Evolutionary conservation across 2,888 invertebrate species (phyloP).

Genomic region (Bibio marci): DNA sequence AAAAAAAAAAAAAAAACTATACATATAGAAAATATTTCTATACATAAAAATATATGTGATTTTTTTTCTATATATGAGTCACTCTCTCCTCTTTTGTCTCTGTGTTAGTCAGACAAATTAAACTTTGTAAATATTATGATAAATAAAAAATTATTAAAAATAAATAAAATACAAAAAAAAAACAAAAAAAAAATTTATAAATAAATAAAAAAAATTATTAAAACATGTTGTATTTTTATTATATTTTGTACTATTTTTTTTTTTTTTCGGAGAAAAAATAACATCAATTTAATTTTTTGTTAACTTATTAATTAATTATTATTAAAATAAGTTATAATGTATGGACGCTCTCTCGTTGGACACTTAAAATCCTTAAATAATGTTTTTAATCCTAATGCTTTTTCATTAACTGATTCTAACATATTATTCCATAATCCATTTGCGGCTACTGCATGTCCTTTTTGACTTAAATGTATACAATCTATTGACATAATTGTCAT

Average conservation of each 20-base stretch:
- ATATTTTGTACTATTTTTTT: too few species aligned
- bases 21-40: too few species aligned
- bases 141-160: not conserved
- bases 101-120: too few species aligned
- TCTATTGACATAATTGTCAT: slow-evolving; percentile 12
- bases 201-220: not conserved
- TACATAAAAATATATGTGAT: too few species aligned
- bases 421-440: slow-evolving; percentile 37
- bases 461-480: slow-evolving; percentile 14
- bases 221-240: not conserved
- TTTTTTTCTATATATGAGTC: too few species aligned
- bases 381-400: slow-evolving; percentile 20
- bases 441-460: slow-evolving; percentile 17
- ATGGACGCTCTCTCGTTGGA: slow-evolving; percentile 30
- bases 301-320: too few species aligned
- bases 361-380: slow-evolving; percentile 28
- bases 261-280: too few species aligned
- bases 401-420: slow-evolving; percentile 32
- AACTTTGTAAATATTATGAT: not conserved
- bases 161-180: not conserved
- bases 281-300: too few species aligned
- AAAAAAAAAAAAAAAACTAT: too few species aligned
- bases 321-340: slow-evolving; percentile 24
- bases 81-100: too few species aligned
- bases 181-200: not conserved